Evolutionary conservation across 1,140 invertebrate genomes (phyloP).

Genomic region (Heliothis virescens): DNA sequence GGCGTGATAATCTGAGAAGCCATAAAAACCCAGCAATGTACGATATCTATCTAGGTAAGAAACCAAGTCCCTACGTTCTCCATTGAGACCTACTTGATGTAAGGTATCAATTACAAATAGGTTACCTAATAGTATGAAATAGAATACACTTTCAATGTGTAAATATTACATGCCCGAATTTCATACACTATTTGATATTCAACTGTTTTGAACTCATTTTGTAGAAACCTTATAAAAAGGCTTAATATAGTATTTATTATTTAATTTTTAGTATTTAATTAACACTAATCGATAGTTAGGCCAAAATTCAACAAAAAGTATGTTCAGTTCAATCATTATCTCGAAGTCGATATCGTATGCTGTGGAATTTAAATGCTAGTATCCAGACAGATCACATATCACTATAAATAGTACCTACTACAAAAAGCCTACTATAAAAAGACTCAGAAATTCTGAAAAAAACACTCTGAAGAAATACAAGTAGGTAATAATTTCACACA

Average conservation of each 20-base stretch:
- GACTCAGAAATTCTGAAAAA: background rate
- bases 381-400: no score
- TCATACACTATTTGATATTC: background rate
- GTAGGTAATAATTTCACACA: background rate
- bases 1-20: slow-evolving; percentile 21
- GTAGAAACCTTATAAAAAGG: no score
- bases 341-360: no score
- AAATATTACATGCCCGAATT: background rate
- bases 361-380: no score
- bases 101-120: background rate
- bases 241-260: no score
- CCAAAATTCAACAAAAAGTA: no score
- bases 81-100: background rate
- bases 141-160: background rate
- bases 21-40: background rate
- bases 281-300: no score
- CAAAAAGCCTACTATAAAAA: no score
- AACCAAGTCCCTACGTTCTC: background rate
- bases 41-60: background rate
- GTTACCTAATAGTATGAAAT: background rate
- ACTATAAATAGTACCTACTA: no score
- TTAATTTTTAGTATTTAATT: no score
- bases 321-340: no score
- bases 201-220: no score
- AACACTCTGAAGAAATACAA: background rate